Percentiles rank a stretch among this genome's conserved stretches.
phyloP scores from a whole-genome alignment of 2,888 invertebrate genomes.

The Dasysyrphus albostriatus region DNA sequence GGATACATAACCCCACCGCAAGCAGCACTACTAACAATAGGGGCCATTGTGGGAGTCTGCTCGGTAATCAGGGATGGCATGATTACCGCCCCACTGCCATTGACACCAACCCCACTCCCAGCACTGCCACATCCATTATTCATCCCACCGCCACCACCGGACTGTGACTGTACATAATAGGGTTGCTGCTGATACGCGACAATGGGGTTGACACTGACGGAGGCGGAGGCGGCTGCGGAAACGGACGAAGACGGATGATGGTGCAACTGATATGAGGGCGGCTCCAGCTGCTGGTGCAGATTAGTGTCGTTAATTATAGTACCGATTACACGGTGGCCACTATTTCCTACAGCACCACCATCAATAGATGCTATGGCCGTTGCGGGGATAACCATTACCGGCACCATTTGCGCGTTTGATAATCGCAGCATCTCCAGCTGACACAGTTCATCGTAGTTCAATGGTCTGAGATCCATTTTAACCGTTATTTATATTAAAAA shows the following conservation, averaged over 20 bases:
- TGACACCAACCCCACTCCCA: slow-evolving; percentile 69
- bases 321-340: slow-evolving; percentile 62
- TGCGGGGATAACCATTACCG: slow-evolving; percentile 83
- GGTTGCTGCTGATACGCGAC: slow-evolving; percentile 68
- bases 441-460: slow-evolving; percentile 83
- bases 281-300: slow-evolving; percentile 69
- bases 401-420: slow-evolving; percentile 80
- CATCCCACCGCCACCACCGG: slow-evolving; percentile 48
- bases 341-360: slow-evolving; percentile 31
- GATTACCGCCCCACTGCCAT: slow-evolving; percentile 73
- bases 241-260: slow-evolving; percentile 68
- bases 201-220: slow-evolving; percentile 48
- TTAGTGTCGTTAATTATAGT: slow-evolving; percentile 65
- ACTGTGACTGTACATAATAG: slow-evolving; percentile 70
- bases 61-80: slow-evolving; percentile 79
- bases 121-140: slow-evolving; percentile 46
- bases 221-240: slow-evolving; percentile 24
- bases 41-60: slow-evolving; percentile 73
- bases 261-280: slow-evolving; percentile 69
- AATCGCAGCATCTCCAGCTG: slow-evolving; percentile 81
- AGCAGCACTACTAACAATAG: slow-evolving; percentile 66
- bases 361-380: slow-evolving; percentile 77
- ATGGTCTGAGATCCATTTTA: slow-evolving; percentile 82
- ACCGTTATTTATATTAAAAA: slow-evolving; percentile 10
- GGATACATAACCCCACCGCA: slow-evolving; percentile 69